Conservation (phyloP, 2,888 invertebrate genomes). For the Hemistola chrysoprasaria region DNA sequence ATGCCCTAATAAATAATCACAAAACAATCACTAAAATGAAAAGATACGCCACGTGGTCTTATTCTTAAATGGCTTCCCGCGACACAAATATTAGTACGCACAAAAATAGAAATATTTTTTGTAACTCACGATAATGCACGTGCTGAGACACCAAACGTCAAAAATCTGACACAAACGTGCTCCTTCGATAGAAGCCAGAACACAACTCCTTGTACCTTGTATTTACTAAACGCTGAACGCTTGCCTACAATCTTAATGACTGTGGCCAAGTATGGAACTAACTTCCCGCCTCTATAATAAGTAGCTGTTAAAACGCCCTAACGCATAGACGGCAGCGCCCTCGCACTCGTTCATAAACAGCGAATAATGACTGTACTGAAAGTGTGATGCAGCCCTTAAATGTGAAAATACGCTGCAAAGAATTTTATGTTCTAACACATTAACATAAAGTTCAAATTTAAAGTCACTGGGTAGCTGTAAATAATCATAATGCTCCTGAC, state of each 20-base stretch:
- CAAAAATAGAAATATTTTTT: slow-evolving; percentile 9
- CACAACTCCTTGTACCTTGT: too few species aligned
- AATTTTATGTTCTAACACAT: slow-evolving; percentile 40
- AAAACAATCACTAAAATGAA: slow-evolving; percentile 2
- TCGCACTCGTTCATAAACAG: too few species aligned
- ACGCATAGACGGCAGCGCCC: too few species aligned
- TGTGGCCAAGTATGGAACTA: too few species aligned
- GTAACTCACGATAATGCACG: slow-evolving; percentile 28
- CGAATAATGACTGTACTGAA: slow-evolving; percentile 45
- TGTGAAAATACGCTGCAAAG: slow-evolving; percentile 45
- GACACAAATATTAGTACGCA: slow-evolving; percentile 11
- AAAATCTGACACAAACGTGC: slow-evolving; percentile 5
- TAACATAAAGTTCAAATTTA: slow-evolving; percentile 33
- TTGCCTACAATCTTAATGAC: too few species aligned
- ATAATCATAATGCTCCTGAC: slow-evolving; percentile 50
- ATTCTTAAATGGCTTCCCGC: too few species aligned
- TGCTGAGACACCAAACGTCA: slow-evolving; percentile 24
- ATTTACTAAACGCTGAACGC: too few species aligned
- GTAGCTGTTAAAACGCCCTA: too few species aligned
- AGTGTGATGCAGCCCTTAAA: slow-evolving; percentile 51
- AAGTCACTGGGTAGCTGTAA: slow-evolving; percentile 32
- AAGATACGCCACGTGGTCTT: slow-evolving; percentile 6
- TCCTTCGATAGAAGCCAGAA: slow-evolving; percentile 8
- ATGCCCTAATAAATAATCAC: slow-evolving; percentile 4
- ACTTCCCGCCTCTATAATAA: too few species aligned